These are phyloP conservation scores for Botia kubotai DNA, from an alignment of 2,797 vertebrate species.

Conservation along the genomic window DNA sequence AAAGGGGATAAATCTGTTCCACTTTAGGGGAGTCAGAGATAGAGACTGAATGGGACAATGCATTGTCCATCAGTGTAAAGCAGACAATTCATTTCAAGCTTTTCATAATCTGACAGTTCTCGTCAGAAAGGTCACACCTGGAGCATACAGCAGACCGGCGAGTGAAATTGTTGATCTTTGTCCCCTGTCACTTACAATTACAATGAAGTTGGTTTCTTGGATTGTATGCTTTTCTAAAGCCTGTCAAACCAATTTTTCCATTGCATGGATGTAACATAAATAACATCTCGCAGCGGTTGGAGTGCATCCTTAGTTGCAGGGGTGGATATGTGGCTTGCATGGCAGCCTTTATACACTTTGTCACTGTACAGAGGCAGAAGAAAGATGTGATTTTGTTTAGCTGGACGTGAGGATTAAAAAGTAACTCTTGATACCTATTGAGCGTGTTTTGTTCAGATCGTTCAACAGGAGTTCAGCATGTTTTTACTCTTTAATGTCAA, in stretches of 20 bases:
- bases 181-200: constrained; percentile 36
- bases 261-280: not conserved
- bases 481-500: not conserved
- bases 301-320: not conserved
- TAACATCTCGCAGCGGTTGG: not conserved
- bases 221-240: constrained; percentile 10
- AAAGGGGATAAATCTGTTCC: constrained; percentile 36
- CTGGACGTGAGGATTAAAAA: not conserved
- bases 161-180: constrained; percentile 23
- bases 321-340: not conserved
- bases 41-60: constrained; percentile 19
- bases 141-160: not conserved
- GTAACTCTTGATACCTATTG: not conserved
- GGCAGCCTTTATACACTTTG: constrained; percentile 5
- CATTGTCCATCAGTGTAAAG: constrained; percentile 31
- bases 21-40: constrained; percentile 30
- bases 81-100: constrained; percentile 13
- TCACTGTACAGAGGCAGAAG: constrained; percentile 13
- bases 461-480: too few species aligned
- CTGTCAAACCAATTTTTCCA: constrained; percentile 28
- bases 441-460: not conserved
- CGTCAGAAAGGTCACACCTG: constrained; percentile 4
- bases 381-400: not conserved
- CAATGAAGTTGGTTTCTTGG: not conserved
- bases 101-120: constrained; percentile 26